Conservation (phyloP, 2,113 vertebrate genomes). For the Istiophorus platypterus region DNA sequence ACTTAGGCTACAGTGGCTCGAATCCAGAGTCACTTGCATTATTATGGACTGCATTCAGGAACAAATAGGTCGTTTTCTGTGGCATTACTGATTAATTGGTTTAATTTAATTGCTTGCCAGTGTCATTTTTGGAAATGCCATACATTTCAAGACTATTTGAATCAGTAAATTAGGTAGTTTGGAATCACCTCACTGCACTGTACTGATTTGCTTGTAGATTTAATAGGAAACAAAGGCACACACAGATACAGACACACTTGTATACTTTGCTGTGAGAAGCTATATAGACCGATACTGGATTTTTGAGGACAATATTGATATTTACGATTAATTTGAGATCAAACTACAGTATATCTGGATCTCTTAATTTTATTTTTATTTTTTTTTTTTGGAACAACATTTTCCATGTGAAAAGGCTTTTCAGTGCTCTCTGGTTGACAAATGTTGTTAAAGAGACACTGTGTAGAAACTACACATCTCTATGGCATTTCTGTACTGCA, state of each 20-base stretch:
- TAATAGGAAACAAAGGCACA: conserved; percentile 17
- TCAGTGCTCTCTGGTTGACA: too few species aligned
- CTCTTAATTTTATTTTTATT: background rate
- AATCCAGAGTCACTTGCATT: conserved; percentile 45
- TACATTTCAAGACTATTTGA: conserved; percentile 34
- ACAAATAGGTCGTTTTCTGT: conserved; percentile 1
- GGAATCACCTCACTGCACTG: conserved; percentile 33
- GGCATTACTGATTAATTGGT: conserved; percentile 9
- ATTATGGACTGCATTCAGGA: conserved; percentile 18
- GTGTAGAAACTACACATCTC: background rate
- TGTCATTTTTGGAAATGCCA: conserved; percentile 4
- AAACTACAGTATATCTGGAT: background rate
- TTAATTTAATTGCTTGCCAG: conserved; percentile 10
- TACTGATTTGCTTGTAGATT: conserved; percentile 59
- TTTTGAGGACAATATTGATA: background rate
- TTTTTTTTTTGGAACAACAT: too few species aligned
- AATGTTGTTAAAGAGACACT: background rate
- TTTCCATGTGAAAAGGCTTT: too few species aligned
- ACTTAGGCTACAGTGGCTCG: conserved; percentile 21
- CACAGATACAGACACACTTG: background rate
- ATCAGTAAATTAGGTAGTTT: conserved; percentile 34
- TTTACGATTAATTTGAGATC: background rate
- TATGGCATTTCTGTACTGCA: background rate
- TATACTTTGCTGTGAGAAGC: background rate
- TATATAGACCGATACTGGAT: background rate